Base-by-base conservation (phyloP, 1,140 invertebrate species). In the Heliconius congener region DNA sequence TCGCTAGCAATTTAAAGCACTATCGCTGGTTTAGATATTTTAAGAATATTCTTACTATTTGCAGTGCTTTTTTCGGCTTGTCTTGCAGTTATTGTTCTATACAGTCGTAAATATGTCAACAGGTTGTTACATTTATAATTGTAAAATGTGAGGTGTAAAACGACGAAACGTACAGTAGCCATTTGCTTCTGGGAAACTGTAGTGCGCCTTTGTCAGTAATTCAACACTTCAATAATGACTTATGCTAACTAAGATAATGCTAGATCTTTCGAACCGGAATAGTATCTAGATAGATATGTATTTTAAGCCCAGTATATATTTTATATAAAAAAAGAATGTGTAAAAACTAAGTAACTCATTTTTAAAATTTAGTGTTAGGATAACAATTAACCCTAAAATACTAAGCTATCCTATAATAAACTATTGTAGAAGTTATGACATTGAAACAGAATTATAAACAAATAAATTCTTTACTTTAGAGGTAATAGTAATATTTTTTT, bases 31-130 rank as follows among this genome's bases (percentile, higher is more conserved):
- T 39, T 23, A 39, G 37, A n/a, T 72, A 72, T 72, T 39, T n/a
- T 72, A 72, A 72, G 8, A 4, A 75, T 18, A 71, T 73, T 80
- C 37, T 77, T 79, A 30, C 34, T 55, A 16, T 23, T 30, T 74
- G 13, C 6, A 80, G 76, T 78, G 75, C 60, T 76, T 13, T 30
- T 19, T 71, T 77, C 72, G 16, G 75, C 46, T 75, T 78, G 74
- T 78, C 77, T 50, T 52, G 52, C 27, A 66, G 34, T 39, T 85
- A 84, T 94, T 93, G 91, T 93, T 92, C 89, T 91, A 88, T 78
- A 19, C 73, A 78, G 86, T 90, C 85, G 84, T 91, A 93, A 94
- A 93, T 84, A 90, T 93, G 92, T 93, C 91, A 89, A 92, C 92
- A 94, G 91, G 92, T 94, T 91, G 81, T 80, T 74, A 71, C 79